Conservation (phyloP, 2,797 vertebrate genomes). For the Apogon hyalosoma region DNA sequence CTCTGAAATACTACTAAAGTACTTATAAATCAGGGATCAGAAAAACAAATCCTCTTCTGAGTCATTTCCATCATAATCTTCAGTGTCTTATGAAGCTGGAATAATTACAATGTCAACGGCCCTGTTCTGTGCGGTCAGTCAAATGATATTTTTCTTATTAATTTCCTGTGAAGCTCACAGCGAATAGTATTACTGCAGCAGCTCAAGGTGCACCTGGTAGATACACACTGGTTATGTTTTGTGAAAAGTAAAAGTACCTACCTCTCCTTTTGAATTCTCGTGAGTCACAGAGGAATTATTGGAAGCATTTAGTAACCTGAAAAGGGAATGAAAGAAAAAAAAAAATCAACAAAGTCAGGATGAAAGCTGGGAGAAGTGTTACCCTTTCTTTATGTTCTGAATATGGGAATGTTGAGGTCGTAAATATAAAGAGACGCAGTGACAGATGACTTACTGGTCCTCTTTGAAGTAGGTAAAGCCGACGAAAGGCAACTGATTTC, state of each 20-base stretch:
- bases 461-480: constrained; percentile 99
- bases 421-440: neutral
- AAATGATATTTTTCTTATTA: constrained; percentile 24
- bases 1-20: constrained; percentile 61
- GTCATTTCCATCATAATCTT: constrained; percentile 62
- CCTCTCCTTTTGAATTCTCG: constrained; percentile 89
- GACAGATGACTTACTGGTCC: constrained; percentile 89
- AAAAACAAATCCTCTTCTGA: constrained; percentile 55
- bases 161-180: neutral
- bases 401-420: neutral
- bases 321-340: constrained; percentile 50
- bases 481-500: constrained; percentile 98
- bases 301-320: constrained; percentile 90
- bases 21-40: constrained; percentile 66
- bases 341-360: constrained; percentile 16
- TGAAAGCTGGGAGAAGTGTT: constrained; percentile 5
- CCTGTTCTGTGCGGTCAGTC: constrained; percentile 33
- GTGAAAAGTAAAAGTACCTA: constrained; percentile 61
- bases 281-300: constrained; percentile 88
- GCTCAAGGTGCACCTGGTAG: constrained; percentile 11
- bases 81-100: constrained; percentile 24
- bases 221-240: neutral
- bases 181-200: neutral
- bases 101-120: constrained; percentile 33
- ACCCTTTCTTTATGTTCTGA: neutral